These are phyloP conservation scores for Alauda arvensis DNA, from an alignment of 2,797 vertebrate genomes.

Conservation along the genomic window DNA sequence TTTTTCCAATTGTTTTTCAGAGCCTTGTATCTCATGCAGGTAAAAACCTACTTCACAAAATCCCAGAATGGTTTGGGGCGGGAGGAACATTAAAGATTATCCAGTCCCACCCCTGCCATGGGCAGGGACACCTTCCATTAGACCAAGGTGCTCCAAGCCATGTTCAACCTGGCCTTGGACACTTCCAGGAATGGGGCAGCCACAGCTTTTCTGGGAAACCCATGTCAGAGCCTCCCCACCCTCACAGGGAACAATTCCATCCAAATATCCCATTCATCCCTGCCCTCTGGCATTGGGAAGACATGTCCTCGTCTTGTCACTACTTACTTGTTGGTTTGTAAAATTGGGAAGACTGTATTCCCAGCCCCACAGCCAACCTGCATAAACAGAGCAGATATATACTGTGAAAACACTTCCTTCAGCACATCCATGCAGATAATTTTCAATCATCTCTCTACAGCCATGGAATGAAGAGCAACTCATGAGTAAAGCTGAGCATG, in stretches of 20 bases:
- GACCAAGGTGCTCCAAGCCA: background rate
- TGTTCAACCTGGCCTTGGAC: background rate
- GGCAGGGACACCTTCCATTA: background rate
- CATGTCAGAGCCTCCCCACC: background rate
- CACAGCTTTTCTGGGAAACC: background rate
- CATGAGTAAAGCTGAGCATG: background rate
- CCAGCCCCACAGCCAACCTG: constrained; percentile 97
- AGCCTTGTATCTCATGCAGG: background rate
- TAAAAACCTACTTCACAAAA: background rate
- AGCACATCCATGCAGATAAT: background rate
- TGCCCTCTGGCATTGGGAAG: background rate
- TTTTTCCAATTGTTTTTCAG: background rate
- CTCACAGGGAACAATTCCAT: background rate
- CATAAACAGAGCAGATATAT: background rate
- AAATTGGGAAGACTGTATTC: constrained; percentile 95
- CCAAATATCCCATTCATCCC: background rate
- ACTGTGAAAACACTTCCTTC: background rate
- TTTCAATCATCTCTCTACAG: background rate
- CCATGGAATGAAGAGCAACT: background rate
- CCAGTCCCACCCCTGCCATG: background rate
- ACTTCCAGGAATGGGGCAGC: background rate
- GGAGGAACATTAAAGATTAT: background rate
- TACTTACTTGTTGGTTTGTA: constrained; percentile 98
- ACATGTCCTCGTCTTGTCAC: background rate
- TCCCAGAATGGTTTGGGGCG: background rate